Base-by-base conservation (phyloP, 2,888 invertebrate genomes). In the Coronaproctus castanopsis region DNA sequence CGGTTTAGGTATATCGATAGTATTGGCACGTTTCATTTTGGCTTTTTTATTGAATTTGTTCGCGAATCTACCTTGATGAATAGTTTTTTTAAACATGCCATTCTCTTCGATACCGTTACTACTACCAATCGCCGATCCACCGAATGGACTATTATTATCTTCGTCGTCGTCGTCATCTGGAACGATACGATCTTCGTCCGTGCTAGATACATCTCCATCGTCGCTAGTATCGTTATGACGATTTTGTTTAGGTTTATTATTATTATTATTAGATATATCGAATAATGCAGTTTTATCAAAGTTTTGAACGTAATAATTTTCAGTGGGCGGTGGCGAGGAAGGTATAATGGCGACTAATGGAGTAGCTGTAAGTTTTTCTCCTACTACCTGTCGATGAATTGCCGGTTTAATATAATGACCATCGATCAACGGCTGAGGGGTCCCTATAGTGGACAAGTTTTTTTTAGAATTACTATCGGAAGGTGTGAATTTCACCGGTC, bases 1-100 rank as follows among this genome's bases (percentile, higher is more conserved):
- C 0, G 81, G 79, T 67, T 85, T 85, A 0, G 88, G 87, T 69
- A 89, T 87, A 68, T 89, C 88, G 63, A 89, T 87, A 1, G 90
- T 90, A 66, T 90, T 90, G 2, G 89, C 88, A 19, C 89, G 78
- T 71, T 88, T 89, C 81, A 89, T 85, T 66, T 83, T 80, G 22
- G 81, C 75, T 68, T 85, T 86, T 66, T 83, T 83, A 62, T 75
- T 78, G 56, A 75, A 74, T 56, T 63, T 62, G 24, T 54, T 59
- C 24, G 62, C 59, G 60, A 64, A 64, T 2, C 23, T 1, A 10
- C 36, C 14, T 5, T 5, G 36, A n/a, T n/a, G n/a, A n/a, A n/a
- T n/a, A n/a, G n/a, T n/a, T n/a, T n/a, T n/a, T n/a, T n/a, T n/a
- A n/a, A n/a, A n/a, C n/a, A n/a, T n/a, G 18, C 2, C 5, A 23